phyloP scores from a whole-genome alignment of 2,888 invertebrate genomes.

The Dolichomitus sp. region DNA sequence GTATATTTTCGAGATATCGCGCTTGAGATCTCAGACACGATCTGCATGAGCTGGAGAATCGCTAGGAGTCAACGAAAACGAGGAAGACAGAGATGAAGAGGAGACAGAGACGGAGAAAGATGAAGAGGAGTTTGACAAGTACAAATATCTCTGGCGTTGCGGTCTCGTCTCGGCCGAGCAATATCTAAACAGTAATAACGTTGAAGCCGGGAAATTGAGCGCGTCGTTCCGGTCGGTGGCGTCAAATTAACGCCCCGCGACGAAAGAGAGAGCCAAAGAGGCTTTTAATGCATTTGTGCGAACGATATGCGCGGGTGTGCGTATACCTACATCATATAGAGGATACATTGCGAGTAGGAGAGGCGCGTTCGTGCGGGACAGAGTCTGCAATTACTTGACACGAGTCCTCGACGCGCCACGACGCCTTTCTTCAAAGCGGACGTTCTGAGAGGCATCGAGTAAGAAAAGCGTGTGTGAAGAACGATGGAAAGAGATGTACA shows the following conservation, averaged over 20 bases:
- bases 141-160: slow-evolving; percentile 61
- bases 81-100: slow-evolving; percentile 12
- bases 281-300: slow-evolving; percentile 6
- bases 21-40: slow-evolving; percentile 63
- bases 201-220: slow-evolving; percentile 80
- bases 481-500: slow-evolving; percentile 44
- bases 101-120: slow-evolving; percentile 30
- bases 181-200: slow-evolving; percentile 75
- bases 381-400: slow-evolving; percentile 81
- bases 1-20: slow-evolving; percentile 65
- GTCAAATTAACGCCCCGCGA: slow-evolving; percentile 81
- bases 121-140: slow-evolving; percentile 60
- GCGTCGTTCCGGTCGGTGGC: slow-evolving; percentile 80
- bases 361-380: slow-evolving; percentile 71
- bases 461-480: slow-evolving; percentile 45
- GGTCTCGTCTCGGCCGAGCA: slow-evolving; percentile 60
- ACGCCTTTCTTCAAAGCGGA: slow-evolving; percentile 77
- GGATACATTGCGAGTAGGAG: slow-evolving; percentile 43
- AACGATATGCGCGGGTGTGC: slow-evolving; percentile 30
- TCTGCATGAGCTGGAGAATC: slow-evolving; percentile 54
- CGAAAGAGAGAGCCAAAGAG: slow-evolving; percentile 12
- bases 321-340: background rate
- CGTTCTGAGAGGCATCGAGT: slow-evolving; percentile 39
- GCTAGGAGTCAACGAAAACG: slow-evolving; percentile 23
- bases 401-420: slow-evolving; percentile 74